Conservation (phyloP, 2,113 vertebrate species). For the Silurus meridionalis region DNA sequence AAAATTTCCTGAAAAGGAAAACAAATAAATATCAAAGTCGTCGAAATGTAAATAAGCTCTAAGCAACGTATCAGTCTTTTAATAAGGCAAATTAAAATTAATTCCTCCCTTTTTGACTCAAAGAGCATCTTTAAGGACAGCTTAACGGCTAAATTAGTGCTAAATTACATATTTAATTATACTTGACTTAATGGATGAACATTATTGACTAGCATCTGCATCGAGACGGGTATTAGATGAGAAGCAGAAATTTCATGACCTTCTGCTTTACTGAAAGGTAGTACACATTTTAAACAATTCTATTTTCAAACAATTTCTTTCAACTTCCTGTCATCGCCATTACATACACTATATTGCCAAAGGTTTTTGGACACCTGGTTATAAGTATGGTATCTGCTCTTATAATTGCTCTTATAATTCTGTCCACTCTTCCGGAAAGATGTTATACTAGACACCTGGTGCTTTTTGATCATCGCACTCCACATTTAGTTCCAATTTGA, state of each 20-base stretch:
- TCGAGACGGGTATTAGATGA: background rate
- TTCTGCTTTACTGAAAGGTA: background rate
- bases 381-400: too few species aligned
- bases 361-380: background rate
- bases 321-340: background rate
- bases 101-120: background rate
- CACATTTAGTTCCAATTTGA: too few species aligned
- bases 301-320: background rate
- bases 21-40: background rate
- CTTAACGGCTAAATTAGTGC: background rate
- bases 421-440: too few species aligned
- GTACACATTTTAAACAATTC: background rate
- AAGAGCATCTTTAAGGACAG: constrained; percentile 3
- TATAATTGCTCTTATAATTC: too few species aligned
- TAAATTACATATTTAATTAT: background rate
- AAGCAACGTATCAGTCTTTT: background rate
- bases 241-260: background rate
- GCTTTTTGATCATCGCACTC: too few species aligned
- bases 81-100: constrained; percentile 7
- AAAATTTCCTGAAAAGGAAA: background rate
- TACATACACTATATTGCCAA: background rate
- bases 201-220: background rate
- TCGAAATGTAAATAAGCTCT: background rate
- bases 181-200: constrained; percentile 10
- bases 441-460: too few species aligned